Percentiles rank a stretch among this genome's conserved stretches.
phyloP scores from a whole-genome alignment of 1,140 invertebrate species.

The Drosophila neocordata region DNA sequence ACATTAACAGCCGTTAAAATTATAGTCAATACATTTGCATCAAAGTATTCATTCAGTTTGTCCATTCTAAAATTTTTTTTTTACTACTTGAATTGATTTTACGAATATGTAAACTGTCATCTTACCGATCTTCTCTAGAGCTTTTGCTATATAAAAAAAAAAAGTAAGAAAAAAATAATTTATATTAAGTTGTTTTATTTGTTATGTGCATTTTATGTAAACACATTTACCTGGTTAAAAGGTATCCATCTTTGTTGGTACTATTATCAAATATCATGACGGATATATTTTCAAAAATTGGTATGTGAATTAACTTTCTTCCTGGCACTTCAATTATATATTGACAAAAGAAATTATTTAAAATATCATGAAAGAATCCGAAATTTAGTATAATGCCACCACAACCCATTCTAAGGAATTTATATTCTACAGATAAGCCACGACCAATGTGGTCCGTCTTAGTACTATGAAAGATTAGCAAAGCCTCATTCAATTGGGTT shows the following conservation, averaged over 20 bases:
- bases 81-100: too few relatives aligned
- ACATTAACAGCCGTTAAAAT: rapidly evolving
- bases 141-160: not conserved
- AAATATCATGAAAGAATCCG: rapidly evolving
- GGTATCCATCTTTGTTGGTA: conserved; percentile 17
- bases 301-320: conserved; percentile 11
- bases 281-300: rapidly evolving
- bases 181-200: too few relatives aligned
- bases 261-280: conserved; percentile 37
- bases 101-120: not conserved
- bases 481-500: conserved; percentile 89
- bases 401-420: conserved; percentile 83
- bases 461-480: conserved; percentile 87
- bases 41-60: not conserved
- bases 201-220: not conserved
- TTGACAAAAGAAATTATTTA: conserved; percentile 83
- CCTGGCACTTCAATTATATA: conserved; percentile 87
- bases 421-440: conserved; percentile 86
- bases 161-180: too few relatives aligned
- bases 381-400: conserved; percentile 86
- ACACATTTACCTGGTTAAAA: conserved; percentile 21
- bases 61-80: not conserved
- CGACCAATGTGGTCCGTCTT: conserved; percentile 81
- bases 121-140: too few relatives aligned
- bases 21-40: conserved; percentile 48